These are phyloP conservation scores for Tapirus indicus DNA, from an alignment of 2,797 vertebrate species.

Conservation along the genomic window DNA sequence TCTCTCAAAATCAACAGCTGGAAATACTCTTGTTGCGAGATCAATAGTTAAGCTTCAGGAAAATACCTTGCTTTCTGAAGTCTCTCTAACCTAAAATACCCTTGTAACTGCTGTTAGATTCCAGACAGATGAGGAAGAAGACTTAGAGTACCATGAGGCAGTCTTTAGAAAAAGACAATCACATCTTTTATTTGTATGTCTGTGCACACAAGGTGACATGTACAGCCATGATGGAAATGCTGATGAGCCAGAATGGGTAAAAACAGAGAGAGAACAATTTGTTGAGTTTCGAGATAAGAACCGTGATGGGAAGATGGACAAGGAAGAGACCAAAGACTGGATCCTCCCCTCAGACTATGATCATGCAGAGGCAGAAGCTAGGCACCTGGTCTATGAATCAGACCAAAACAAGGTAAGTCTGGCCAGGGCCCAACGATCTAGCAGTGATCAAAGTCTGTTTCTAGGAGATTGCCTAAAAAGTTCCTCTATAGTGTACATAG, in stretches of 20 bases:
- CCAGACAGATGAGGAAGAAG: background rate
- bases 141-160: background rate
- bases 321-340: conserved; percentile 96
- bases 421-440: background rate
- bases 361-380: conserved; percentile 94
- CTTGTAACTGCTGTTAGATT: background rate
- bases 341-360: conserved; percentile 96
- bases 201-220: conserved; percentile 92
- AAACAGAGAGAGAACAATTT: conserved; percentile 94
- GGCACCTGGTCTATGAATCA: conserved; percentile 94
- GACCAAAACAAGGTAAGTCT: conserved; percentile 92
- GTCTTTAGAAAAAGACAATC: background rate
- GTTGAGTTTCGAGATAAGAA: conserved; percentile 96
- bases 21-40: conserved; percentile 10
- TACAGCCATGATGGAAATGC: conserved; percentile 91
- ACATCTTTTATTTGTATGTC: background rate
- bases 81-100: conserved; percentile 24
- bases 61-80: conserved; percentile 9
- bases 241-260: conserved; percentile 95
- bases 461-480: background rate
- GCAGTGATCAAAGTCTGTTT: background rate
- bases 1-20: background rate
- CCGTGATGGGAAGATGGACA: conserved; percentile 96
- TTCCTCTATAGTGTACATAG: background rate
- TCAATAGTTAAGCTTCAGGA: background rate